Conservation (phyloP, 2,113 vertebrate genomes). For the Sula dactylatra region DNA sequence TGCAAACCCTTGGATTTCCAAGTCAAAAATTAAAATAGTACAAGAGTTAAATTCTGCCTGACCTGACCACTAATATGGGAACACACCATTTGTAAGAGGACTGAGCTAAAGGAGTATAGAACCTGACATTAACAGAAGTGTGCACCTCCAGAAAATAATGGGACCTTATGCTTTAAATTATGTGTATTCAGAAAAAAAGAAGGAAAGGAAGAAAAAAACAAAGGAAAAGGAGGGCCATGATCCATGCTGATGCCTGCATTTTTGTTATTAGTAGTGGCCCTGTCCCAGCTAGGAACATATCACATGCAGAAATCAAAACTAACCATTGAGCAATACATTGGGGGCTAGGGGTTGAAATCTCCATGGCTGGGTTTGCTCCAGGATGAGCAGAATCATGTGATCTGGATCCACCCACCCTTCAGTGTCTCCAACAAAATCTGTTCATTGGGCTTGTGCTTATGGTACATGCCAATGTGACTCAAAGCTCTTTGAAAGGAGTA, state of each 20-base stretch:
- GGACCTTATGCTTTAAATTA: not conserved
- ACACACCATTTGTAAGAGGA: not conserved
- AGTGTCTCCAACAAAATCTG: not conserved
- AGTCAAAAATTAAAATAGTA: not conserved
- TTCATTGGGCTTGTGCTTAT: not conserved
- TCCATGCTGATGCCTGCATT: slow-evolving; percentile 52
- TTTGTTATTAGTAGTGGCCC: slow-evolving; percentile 52
- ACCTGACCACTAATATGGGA: not conserved
- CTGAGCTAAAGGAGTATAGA: not conserved
- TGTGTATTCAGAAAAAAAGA: not conserved
- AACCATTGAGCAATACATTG: not conserved
- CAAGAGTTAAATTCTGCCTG: not conserved
- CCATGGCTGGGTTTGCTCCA: not conserved
- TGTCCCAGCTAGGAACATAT: slow-evolving; percentile 34
- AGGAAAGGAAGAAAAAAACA: not conserved
- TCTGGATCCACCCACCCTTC: not conserved
- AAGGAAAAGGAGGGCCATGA: not conserved
- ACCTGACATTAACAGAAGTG: not conserved
- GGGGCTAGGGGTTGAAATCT: not conserved
- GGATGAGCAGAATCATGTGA: not conserved
- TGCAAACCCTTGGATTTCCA: not conserved
- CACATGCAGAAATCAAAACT: slow-evolving; percentile 42
- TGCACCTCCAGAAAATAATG: not conserved
- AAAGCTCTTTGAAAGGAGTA: not conserved
- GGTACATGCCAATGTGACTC: not conserved